Evolutionary conservation across 1,140 invertebrate species (phyloP).

Genomic region (Pseudachorutes palmiensis): DNA sequence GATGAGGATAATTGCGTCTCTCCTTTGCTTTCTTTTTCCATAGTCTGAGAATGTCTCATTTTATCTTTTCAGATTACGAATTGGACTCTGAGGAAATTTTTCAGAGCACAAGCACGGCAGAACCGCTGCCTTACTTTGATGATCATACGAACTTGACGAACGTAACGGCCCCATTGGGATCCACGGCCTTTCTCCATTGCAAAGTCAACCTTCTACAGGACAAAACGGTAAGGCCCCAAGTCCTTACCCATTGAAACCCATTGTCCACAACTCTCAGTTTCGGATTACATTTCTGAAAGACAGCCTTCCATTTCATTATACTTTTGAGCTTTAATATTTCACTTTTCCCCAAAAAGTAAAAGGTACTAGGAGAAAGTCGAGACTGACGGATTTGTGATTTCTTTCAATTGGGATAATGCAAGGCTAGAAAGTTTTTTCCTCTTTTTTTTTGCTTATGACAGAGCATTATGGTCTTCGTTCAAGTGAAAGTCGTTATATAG

Average conservation of each 20-base stretch:
- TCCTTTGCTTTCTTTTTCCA: no score
- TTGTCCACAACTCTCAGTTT: background rate
- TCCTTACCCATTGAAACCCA: background rate
- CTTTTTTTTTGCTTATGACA: background rate
- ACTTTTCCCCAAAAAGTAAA: background rate
- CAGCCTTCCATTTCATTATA: background rate
- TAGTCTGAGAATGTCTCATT: no score
- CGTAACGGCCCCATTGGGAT: conserved; percentile 58
- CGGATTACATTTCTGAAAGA: background rate
- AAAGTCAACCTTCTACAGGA: conserved; percentile 61
- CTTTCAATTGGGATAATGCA: background rate
- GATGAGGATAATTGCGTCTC: no score
- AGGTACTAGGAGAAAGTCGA: background rate
- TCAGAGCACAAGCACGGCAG: conserved; percentile 48
- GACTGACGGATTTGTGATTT: background rate
- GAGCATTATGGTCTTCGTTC: background rate
- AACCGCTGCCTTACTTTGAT: conserved; percentile 56
- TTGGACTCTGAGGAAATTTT: conserved; percentile 31
- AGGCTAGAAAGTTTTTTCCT: background rate
- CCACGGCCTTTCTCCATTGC: conserved; percentile 58
- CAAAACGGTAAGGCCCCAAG: conserved; percentile 52
- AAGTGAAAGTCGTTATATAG: no score
- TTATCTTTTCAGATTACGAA: conserved; percentile 40
- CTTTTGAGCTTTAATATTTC: background rate
- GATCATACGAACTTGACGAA: conserved; percentile 50